Conservation (phyloP, 2,888 invertebrate genomes). For the Apodemia mormo region DNA sequence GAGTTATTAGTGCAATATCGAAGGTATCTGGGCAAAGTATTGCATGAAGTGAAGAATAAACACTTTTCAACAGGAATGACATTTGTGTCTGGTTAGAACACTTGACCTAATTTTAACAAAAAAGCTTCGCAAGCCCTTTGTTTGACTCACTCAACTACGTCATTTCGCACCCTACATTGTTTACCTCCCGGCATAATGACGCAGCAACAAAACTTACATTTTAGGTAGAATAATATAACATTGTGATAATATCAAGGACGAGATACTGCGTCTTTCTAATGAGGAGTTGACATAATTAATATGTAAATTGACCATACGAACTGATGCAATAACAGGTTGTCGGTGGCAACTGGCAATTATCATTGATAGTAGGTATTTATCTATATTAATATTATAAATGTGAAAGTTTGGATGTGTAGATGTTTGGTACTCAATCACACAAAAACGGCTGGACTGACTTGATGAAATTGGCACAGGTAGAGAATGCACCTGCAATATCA, state of each 20-base stretch:
- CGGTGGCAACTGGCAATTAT: too few species aligned
- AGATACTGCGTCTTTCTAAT: neutral
- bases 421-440: too few species aligned
- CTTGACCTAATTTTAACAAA: conserved; percentile 22
- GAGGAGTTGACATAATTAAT: neutral
- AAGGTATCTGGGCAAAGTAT: neutral
- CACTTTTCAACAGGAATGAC: neutral
- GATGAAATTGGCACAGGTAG: too few species aligned
- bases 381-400: too few species aligned
- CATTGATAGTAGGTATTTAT: too few species aligned
- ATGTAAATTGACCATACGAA: neutral
- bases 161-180: conserved; percentile 4
- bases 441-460: too few species aligned
- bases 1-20: neutral
- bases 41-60: neutral
- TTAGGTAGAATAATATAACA: neutral
- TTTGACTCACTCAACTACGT: conserved; percentile 19
- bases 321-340: too few species aligned
- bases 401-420: too few species aligned
- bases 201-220: neutral
- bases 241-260: neutral
- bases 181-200: conserved; percentile 1
- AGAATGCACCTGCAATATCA: too few species aligned
- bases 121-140: conserved; percentile 2
- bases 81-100: conserved; percentile 15